Evolutionary conservation across 2,113 vertebrate genomes (phyloP).

Genomic region (Coryphaenoides rupestris): DNA sequence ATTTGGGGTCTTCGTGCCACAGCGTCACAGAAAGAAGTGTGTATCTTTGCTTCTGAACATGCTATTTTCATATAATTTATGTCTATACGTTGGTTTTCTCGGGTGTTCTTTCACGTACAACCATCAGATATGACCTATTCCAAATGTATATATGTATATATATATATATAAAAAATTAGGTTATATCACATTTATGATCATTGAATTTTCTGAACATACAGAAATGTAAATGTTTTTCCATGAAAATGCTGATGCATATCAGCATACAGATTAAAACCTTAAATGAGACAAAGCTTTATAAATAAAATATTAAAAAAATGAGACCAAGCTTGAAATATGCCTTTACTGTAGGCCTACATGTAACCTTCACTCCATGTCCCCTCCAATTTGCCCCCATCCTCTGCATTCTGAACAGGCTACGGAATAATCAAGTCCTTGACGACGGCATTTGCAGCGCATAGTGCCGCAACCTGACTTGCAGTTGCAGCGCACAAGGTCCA

Average conservation of each 20-base stretch:
- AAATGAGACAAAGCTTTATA: slow-evolving; percentile 5
- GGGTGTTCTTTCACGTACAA: neutral
- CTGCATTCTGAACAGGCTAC: slow-evolving; percentile 1
- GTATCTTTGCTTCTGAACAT: too few species aligned
- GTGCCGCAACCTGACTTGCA: neutral
- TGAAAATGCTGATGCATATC: neutral
- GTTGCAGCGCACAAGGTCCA: neutral
- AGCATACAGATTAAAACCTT: slow-evolving; percentile 1
- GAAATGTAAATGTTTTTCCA: neutral
- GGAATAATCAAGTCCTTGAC: slow-evolving; percentile 2
- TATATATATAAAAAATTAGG: neutral
- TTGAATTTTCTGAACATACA: slow-evolving; percentile 1
- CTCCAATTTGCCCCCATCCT: neutral
- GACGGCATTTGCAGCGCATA: neutral
- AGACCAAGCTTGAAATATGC: slow-evolving; percentile 5
- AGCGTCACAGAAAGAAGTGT: too few species aligned
- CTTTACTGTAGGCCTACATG: neutral
- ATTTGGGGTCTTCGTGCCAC: neutral
- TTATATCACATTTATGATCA: slow-evolving; percentile 1
- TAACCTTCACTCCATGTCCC: slow-evolving; percentile 2
- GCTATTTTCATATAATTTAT: too few species aligned
- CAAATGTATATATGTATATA: neutral
- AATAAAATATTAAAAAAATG: too few species aligned
- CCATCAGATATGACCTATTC: slow-evolving; percentile 3
- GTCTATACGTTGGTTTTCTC: neutral